Evolutionary conservation across 2,113 vertebrate genomes (phyloP).

Genomic region (Hippoglossus stenolepis): DNA sequence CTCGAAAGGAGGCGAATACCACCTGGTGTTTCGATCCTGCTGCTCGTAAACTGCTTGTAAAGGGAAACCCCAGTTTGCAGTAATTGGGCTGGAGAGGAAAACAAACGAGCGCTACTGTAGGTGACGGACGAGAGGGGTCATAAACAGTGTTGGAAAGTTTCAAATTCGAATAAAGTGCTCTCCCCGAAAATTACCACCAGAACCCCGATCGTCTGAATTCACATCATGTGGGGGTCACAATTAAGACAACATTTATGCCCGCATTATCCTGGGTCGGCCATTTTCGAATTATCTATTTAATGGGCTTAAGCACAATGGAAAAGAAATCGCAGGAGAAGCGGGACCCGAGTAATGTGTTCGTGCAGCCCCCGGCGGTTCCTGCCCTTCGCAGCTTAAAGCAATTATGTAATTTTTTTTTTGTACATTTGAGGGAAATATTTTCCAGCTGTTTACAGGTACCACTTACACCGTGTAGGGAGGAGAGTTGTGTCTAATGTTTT

Average conservation of each 20-base stretch:
- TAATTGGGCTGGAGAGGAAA: not conserved
- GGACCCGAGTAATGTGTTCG: slow-evolving; percentile 28
- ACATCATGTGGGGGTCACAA: slow-evolving; percentile 21
- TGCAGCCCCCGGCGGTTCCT: slow-evolving; percentile 49
- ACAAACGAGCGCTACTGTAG: not conserved
- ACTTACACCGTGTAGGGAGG: not conserved
- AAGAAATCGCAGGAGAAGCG: slow-evolving; percentile 53
- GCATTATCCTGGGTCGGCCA: not conserved
- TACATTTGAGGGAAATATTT: slow-evolving; percentile 69
- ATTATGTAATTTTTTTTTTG: slow-evolving; percentile 56
- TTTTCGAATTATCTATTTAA: slow-evolving; percentile 54
- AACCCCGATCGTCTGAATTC: slow-evolving; percentile 25
- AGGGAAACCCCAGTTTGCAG: not conserved
- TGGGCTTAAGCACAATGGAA: slow-evolving; percentile 43
- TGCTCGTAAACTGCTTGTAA: slow-evolving; percentile 22
- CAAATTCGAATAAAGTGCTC: slow-evolving; percentile 8
- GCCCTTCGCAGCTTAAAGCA: slow-evolving; percentile 67
- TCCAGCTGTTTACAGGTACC: slow-evolving; percentile 73
- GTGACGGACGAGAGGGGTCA: not conserved
- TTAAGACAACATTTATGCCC: slow-evolving; percentile 8
- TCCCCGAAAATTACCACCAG: slow-evolving; percentile 11
- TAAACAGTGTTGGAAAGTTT: not conserved
- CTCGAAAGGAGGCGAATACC: slow-evolving; percentile 12
- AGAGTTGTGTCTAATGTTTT: slow-evolving; percentile 1
- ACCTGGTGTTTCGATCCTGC: not conserved